Evolutionary conservation across 2,797 vertebrate genomes (phyloP).

Genomic region (Sebastes minor): DNA sequence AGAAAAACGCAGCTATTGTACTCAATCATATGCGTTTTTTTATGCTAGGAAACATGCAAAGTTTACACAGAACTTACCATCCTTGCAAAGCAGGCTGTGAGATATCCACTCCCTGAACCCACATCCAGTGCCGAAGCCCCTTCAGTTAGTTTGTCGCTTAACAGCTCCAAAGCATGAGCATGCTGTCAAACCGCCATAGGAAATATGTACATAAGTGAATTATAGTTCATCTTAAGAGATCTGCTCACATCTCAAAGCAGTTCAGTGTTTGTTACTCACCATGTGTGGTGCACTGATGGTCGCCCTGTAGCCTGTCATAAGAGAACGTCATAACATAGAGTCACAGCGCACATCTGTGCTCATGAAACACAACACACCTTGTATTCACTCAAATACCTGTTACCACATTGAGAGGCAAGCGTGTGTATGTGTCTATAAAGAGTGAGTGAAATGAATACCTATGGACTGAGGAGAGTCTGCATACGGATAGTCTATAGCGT

Average conservation of each 20-base stretch:
- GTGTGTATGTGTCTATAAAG: background rate
- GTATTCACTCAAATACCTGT: background rate
- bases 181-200: conserved; percentile 77
- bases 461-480: conserved; percentile 92
- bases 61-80: conserved; percentile 81
- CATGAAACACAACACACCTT: background rate
- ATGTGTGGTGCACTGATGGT: conserved; percentile 95
- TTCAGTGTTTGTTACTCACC: conserved; percentile 79
- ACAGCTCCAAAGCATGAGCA: conserved; percentile 89
- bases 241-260: background rate
- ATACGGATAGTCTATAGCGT: conserved; percentile 87
- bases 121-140: conserved; percentile 90
- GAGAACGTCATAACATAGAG: conserved; percentile 11
- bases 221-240: background rate
- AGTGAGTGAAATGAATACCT: conserved; percentile 73
- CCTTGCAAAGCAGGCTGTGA: conserved; percentile 91
- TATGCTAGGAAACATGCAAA: background rate
- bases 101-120: conserved; percentile 93
- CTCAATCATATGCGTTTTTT: background rate
- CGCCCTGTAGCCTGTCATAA: conserved; percentile 88
- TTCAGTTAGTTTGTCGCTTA: conserved; percentile 89
- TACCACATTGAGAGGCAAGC: background rate
- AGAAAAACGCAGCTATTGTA: background rate
- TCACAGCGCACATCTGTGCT: background rate
- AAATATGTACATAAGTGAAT: background rate